Base-by-base conservation (phyloP, 2,888 invertebrate genomes). In the Patella pellucida region DNA sequence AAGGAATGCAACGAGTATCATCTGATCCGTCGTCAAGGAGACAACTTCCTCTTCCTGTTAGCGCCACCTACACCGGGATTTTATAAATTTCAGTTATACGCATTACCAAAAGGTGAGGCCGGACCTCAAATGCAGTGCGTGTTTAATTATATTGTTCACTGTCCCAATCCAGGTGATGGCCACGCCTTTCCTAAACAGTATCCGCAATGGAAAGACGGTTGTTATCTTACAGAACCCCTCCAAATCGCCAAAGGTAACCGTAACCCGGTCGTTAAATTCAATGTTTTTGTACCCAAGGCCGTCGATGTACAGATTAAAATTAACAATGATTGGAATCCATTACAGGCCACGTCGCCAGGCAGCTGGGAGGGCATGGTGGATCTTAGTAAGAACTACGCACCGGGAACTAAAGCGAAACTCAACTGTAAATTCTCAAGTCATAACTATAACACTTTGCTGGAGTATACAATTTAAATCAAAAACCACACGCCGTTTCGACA, bases 51-150 rank as follows among this genome's bases (percentile, higher is more conserved):
- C 76, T 88, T 84, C 73, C 83, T 81, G 62, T 82, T 87, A 72
- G 82, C 85, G 15, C 84, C 85, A 1, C 82, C 87, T 0, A 72
- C 77, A 27, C 72, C 84, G 4, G 88, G 88, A 9, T 88, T 85
- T 75, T 88, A 85, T 78, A 88, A 88, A 76, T 85, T 86, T 67
- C 86, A 88, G 74, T 83, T 88, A 50, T 87, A 86, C 78, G 88
- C 86, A 19, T 78, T 86, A 16, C 88, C 87, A 1, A 71, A 76
- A 31, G 81, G 81, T 16, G 85, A 86, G 67, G 88, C 87, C 5
- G 88, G 88, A 15, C 87, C 87, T 11, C 80, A 85, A 52, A 83
- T 88, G 79, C 82, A 86, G 50, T 83, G 85, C 41, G 86, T 88
- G 14, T 86, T 78, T 79, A 88, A 88, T 73, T 88, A 88, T 73